Base-by-base conservation (phyloP, 2,113 vertebrate genomes). In the Erythrolamprus reginae region DNA sequence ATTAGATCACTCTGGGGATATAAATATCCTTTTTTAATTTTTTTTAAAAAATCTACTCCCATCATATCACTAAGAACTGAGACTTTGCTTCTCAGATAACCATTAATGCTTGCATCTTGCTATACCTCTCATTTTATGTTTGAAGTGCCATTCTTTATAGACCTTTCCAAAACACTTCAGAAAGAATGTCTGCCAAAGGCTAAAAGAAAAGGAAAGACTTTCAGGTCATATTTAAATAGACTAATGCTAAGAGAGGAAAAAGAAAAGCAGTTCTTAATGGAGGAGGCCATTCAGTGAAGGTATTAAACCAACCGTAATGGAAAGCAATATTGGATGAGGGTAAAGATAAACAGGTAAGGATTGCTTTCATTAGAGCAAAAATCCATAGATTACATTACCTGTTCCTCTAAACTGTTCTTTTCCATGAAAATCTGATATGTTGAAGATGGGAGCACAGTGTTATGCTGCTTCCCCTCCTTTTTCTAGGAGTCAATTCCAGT, bases 121-220 rank as follows among this genome's bases (percentile, higher is more conserved):
- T 90, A 90, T 47, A 86, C 28, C 33, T 70, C 86, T 89, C 61
- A 87, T 84, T 87, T 82, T 87, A 92, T 90, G 87, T 92, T 84
- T 91, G 89, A 88, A 90, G 84, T 84, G 90, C 33, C 51, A 28
- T 90, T 65, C 65, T 90, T 90, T 90, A 70, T 52, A 88, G 33
- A 84, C 77, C 28, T 45, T 65, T 70, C 84, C 65, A 89, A 89
- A 89, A 87, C 91, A 89, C 91, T 89, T 92, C 84, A 92, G 24
- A 52, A 53, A 55, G 51, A n/a, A 10, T 92, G 88, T 83, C 65
- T 50, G 70, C 53, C 88, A 82, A 55, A 51, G 51, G 52, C 65
- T 87, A 89, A 87, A 89, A 51, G 55, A 89, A 51, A 83, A 61
- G 26, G 50, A 33, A 86, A 89, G 21, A 7, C 47, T 87, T 89